phyloP scores from a whole-genome alignment of 2,888 invertebrate species.

The Creontiades dilutus region DNA sequence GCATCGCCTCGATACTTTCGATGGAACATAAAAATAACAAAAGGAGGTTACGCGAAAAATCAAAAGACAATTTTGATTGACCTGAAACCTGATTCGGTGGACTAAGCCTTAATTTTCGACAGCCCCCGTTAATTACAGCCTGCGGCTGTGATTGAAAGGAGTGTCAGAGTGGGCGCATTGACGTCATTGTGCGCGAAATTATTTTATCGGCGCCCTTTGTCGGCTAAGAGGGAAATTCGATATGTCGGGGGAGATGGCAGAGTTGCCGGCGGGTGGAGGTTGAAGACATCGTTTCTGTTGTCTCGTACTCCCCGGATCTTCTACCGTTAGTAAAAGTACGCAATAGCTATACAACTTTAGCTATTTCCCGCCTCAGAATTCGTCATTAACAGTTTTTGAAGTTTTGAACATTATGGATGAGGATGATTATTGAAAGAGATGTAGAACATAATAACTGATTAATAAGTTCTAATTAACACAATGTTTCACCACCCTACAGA shows the following conservation, averaged over 20 bases:
- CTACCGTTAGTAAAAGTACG: neutral
- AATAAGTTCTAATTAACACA: too few relatives aligned
- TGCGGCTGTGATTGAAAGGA: slow-evolving; percentile 11
- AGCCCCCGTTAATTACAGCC: neutral
- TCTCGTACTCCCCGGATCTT: too few relatives aligned
- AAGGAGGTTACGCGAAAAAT: neutral
- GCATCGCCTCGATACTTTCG: neutral
- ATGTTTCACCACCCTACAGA: too few relatives aligned
- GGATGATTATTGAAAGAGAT: too few relatives aligned
- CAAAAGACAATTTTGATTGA: neutral
- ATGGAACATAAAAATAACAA: neutral
- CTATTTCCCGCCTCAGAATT: too few relatives aligned
- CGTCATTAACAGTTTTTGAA: too few relatives aligned
- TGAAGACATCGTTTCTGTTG: neutral
- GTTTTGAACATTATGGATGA: too few relatives aligned
- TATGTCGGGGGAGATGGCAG: slow-evolving; percentile 2
- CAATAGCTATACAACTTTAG: too few relatives aligned
- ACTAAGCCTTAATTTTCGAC: neutral
- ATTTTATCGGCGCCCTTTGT: slow-evolving; percentile 9
- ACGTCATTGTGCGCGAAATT: slow-evolving; percentile 7
- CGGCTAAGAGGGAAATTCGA: neutral
- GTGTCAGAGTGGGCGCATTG: slow-evolving; percentile 13
- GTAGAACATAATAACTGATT: too few relatives aligned
- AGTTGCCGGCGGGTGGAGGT: neutral
- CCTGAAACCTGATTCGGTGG: neutral